Conservation (phyloP, 1,140 invertebrate genomes). For the Lepidurus packardi region DNA sequence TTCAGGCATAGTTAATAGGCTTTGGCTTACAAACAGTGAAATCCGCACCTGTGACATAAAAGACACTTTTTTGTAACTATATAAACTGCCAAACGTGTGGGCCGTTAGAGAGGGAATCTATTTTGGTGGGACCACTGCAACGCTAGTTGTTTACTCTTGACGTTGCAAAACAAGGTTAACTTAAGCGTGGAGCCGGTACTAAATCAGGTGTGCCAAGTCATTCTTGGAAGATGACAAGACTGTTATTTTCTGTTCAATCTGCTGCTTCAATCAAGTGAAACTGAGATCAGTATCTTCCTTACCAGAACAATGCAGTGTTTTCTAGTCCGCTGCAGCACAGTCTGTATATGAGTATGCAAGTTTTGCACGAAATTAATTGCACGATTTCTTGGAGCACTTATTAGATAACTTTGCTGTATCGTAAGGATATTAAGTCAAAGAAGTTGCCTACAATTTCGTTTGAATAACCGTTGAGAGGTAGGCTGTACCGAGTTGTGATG, state of each 20-base stretch:
- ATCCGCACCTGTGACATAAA: constrained; percentile 10
- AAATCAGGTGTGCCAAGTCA: too few relatives aligned
- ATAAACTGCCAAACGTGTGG: not conserved
- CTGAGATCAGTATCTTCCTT: too few relatives aligned
- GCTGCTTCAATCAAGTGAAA: too few relatives aligned
- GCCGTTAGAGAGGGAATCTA: not conserved
- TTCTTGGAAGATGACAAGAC: too few relatives aligned
- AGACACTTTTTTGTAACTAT: not conserved
- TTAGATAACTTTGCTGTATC: not conserved
- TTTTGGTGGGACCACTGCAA: not conserved
- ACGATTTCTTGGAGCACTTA: not conserved
- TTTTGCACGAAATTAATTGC: not conserved
- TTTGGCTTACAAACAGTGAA: not conserved
- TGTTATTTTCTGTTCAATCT: too few relatives aligned
- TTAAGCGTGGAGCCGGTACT: not conserved
- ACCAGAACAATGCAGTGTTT: too few relatives aligned
- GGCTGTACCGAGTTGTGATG: not conserved
- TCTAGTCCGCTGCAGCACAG: too few relatives aligned
- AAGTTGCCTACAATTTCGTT: not conserved
- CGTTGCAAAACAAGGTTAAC: not conserved
- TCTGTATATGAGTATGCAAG: not conserved
- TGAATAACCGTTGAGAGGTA: not conserved
- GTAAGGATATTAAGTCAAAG: not conserved
- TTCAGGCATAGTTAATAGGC: not conserved
- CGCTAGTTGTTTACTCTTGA: not conserved